These are phyloP conservation scores for Molorchus minor DNA, from an alignment of 2,888 invertebrate genomes.

Conservation along the genomic window DNA sequence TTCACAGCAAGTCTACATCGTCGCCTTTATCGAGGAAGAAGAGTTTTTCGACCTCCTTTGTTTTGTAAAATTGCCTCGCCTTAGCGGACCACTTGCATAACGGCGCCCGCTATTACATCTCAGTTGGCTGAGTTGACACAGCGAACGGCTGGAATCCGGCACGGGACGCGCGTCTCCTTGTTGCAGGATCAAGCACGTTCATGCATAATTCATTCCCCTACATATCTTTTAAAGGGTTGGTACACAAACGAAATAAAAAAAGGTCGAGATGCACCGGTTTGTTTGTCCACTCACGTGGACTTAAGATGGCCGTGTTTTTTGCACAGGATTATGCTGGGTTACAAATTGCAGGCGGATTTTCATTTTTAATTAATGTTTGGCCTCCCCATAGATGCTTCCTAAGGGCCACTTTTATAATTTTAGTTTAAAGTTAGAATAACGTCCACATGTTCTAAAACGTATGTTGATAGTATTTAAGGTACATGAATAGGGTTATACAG, in stretches of 20 bases:
- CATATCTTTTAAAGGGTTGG: constrained; percentile 18
- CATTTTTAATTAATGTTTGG: not conserved
- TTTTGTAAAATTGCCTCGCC: constrained; percentile 9
- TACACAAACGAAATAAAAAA: constrained; percentile 17
- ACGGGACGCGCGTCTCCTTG: constrained; percentile 19
- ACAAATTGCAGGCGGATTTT: not conserved
- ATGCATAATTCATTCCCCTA: constrained; percentile 27
- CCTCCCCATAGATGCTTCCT: too few relatives aligned
- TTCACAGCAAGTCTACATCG: too few relatives aligned
- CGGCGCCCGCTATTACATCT: constrained; percentile 26
- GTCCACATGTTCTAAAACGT: too few relatives aligned
- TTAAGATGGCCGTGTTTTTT: not conserved
- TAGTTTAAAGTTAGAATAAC: too few relatives aligned
- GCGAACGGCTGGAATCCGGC: constrained; percentile 27
- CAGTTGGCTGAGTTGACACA: constrained; percentile 35
- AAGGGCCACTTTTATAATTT: too few relatives aligned
- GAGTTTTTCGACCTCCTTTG: not conserved
- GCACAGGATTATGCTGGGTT: not conserved
- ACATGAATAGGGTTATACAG: too few relatives aligned
- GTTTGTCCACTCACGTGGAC: not conserved
- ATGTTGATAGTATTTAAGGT: too few relatives aligned
- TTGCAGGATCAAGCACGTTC: constrained; percentile 19
- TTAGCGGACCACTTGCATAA: constrained; percentile 16
- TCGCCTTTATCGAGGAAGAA: not conserved
- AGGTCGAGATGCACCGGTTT: constrained; percentile 13